phyloP scores from a whole-genome alignment of 2,888 invertebrate species.

The Hypselothyrea guttata region DNA sequence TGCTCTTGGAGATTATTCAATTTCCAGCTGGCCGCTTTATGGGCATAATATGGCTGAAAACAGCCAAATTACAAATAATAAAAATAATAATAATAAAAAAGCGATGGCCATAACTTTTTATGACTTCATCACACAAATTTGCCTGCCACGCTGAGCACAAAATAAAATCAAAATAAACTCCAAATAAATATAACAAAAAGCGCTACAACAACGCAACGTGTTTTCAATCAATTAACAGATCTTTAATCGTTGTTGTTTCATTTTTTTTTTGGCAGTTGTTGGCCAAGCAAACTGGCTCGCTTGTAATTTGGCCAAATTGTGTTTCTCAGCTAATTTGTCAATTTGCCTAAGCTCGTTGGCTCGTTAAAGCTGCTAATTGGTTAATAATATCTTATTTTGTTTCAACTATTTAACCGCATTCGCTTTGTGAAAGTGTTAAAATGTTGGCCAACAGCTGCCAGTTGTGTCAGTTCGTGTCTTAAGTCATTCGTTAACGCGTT shows the following conservation, averaged over 20 bases:
- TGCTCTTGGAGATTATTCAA: not conserved
- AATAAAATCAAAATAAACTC: slow-evolving; percentile 6
- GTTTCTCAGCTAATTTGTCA: slow-evolving; percentile 64
- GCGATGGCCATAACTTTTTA: slow-evolving; percentile 65
- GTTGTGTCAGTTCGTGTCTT: slow-evolving; percentile 4
- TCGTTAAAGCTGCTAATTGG: slow-evolving; percentile 66
- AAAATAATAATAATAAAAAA: slow-evolving; percentile 21
- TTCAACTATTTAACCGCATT: slow-evolving; percentile 28
- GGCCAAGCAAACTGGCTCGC: slow-evolving; percentile 22
- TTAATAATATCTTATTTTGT: slow-evolving; percentile 30
- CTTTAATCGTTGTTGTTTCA: slow-evolving; percentile 29
- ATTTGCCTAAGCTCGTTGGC: slow-evolving; percentile 58
- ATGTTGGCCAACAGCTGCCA: not conserved
- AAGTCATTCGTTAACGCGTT: slow-evolving; percentile 16
- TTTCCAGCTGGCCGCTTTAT: slow-evolving; percentile 23
- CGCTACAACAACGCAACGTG: slow-evolving; percentile 49
- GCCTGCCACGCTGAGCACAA: slow-evolving; percentile 42
- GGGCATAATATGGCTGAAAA: slow-evolving; percentile 30
- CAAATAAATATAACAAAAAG: not conserved
- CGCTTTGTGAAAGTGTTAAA: slow-evolving; percentile 38
- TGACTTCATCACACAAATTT: slow-evolving; percentile 73
- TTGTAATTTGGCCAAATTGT: slow-evolving; percentile 56
- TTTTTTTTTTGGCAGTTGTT: slow-evolving; percentile 13
- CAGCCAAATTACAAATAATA: slow-evolving; percentile 5
- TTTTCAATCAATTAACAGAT: slow-evolving; percentile 68